A percentile compares a stretch with the other conserved stretches of the same genome.
These are phyloP conservation scores for Mechanitis messenoides DNA, from an alignment of 2,888 invertebrate species.

Conservation along the genomic window DNA sequence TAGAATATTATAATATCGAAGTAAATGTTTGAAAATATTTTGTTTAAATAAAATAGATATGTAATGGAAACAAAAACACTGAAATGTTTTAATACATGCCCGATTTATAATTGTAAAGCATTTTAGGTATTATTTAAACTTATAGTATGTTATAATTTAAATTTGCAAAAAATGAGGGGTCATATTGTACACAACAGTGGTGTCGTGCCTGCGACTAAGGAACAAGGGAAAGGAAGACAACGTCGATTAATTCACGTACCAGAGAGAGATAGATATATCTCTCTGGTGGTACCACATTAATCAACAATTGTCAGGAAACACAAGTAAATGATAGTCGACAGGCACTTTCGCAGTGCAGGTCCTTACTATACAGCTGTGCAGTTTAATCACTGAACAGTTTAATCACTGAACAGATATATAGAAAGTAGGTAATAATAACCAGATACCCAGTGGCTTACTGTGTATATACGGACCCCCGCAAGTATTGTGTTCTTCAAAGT, in stretches of 20 bases:
- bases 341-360: constrained; percentile 18
- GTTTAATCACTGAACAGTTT: constrained; percentile 9
- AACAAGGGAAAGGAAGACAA: constrained; percentile 5
- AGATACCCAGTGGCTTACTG: constrained; percentile 40
- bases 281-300: constrained; percentile 15
- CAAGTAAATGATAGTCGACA: constrained; percentile 17
- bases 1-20: too few relatives aligned
- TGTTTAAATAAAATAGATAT: too few relatives aligned
- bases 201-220: constrained; percentile 11
- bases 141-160: not conserved
- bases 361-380: constrained; percentile 14
- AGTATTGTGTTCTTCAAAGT: not conserved
- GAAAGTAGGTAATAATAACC: constrained; percentile 27
- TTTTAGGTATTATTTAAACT: too few relatives aligned
- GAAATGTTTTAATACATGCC: too few relatives aligned
- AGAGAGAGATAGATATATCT: not conserved
- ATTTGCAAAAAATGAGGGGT: constrained; percentile 12
- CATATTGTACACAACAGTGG: constrained; percentile 26
- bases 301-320: constrained; percentile 22
- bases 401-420: constrained; percentile 27
- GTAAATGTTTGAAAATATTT: too few relatives aligned
- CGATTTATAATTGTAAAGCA: too few relatives aligned
- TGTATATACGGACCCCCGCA: constrained; percentile 44
- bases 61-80: too few relatives aligned
- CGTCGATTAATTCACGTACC: constrained; percentile 14